Evolutionary conservation across 2,888 invertebrate species (phyloP).

Genomic region (Zeuzera pyrina): DNA sequence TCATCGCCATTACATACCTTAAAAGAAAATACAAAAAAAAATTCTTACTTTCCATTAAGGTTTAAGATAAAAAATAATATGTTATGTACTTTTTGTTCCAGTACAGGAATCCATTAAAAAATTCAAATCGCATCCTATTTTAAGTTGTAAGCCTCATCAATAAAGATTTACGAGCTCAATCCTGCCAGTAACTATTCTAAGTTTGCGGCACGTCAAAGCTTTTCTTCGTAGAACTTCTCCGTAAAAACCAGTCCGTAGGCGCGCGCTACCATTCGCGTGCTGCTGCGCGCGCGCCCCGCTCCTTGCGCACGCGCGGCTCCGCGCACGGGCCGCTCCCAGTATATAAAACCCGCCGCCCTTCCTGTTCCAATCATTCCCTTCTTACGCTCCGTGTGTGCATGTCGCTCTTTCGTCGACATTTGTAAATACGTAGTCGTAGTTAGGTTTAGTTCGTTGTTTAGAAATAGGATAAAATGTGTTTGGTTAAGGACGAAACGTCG

Average conservation of each 20-base stretch:
- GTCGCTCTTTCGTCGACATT: slow-evolving; percentile 36
- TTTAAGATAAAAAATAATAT: background rate
- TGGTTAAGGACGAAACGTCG: slow-evolving; percentile 63
- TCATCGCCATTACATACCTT: no score
- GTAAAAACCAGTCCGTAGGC: slow-evolving; percentile 57
- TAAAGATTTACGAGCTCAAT: slow-evolving; percentile 42
- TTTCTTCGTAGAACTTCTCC: slow-evolving; percentile 59
- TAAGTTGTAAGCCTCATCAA: no score
- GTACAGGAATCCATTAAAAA: no score
- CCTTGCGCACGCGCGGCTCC: slow-evolving; percentile 34
- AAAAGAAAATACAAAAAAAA: background rate
- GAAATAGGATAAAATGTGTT: slow-evolving; percentile 71
- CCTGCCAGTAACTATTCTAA: slow-evolving; percentile 34
- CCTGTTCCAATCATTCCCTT: slow-evolving; percentile 63
- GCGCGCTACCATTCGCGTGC: slow-evolving; percentile 64
- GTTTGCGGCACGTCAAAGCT: slow-evolving; percentile 61
- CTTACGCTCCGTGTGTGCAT: slow-evolving; percentile 50
- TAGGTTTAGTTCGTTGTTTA: slow-evolving; percentile 34
- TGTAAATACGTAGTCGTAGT: slow-evolving; percentile 63
- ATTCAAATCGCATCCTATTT: no score
- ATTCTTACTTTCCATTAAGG: background rate
- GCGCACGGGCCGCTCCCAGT: slow-evolving; percentile 28
- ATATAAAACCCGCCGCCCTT: slow-evolving; percentile 60
- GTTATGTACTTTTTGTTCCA: slow-evolving; percentile 2
- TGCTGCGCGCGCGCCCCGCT: slow-evolving; percentile 39